Percentiles rank a stretch among this genome's conserved stretches.
Evolutionary conservation across 2,888 invertebrate genomes (phyloP).

Genomic region (Bombyx huttoni): DNA sequence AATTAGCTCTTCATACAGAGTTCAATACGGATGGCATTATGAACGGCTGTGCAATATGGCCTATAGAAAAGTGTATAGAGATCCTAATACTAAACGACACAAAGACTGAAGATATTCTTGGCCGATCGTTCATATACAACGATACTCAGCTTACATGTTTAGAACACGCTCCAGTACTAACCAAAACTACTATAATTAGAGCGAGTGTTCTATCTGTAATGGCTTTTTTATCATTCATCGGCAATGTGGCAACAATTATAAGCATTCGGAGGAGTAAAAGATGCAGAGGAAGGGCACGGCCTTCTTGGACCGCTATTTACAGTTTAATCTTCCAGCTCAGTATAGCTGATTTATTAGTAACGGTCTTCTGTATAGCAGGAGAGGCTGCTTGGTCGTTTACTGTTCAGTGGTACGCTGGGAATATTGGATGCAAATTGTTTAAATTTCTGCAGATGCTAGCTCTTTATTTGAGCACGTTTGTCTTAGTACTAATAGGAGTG

Average conservation of each 20-base stretch:
- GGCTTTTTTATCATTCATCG: slow-evolving; percentile 80
- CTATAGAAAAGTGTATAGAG: slow-evolving; percentile 45
- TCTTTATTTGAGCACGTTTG: slow-evolving; percentile 85
- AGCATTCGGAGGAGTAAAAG: slow-evolving; percentile 79
- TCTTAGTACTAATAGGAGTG: slow-evolving; percentile 85
- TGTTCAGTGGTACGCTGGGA: slow-evolving; percentile 86
- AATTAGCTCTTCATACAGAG: slow-evolving; percentile 28
- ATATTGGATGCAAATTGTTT: slow-evolving; percentile 82
- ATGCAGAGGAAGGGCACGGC: slow-evolving; percentile 68
- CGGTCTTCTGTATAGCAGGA: slow-evolving; percentile 84
- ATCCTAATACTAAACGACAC: slow-evolving; percentile 33
- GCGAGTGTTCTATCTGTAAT: slow-evolving; percentile 78
- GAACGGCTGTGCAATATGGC: slow-evolving; percentile 30
- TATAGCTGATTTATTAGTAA: slow-evolving; percentile 85
- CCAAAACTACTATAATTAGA: slow-evolving; percentile 74
- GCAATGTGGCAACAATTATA: slow-evolving; percentile 82
- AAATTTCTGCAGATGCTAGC: slow-evolving; percentile 88
- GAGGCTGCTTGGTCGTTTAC: slow-evolving; percentile 87
- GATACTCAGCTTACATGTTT: slow-evolving; percentile 53
- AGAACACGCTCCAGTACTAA: slow-evolving; percentile 79
- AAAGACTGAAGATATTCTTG: slow-evolving; percentile 25
- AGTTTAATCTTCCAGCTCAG: slow-evolving; percentile 86
- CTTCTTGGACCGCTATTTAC: slow-evolving; percentile 80
- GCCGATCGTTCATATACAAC: slow-evolving; percentile 33
- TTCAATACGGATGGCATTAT: slow-evolving; percentile 23